Conservation (phyloP, 2,888 invertebrate genomes). For the Cactoblastis cactorum region DNA sequence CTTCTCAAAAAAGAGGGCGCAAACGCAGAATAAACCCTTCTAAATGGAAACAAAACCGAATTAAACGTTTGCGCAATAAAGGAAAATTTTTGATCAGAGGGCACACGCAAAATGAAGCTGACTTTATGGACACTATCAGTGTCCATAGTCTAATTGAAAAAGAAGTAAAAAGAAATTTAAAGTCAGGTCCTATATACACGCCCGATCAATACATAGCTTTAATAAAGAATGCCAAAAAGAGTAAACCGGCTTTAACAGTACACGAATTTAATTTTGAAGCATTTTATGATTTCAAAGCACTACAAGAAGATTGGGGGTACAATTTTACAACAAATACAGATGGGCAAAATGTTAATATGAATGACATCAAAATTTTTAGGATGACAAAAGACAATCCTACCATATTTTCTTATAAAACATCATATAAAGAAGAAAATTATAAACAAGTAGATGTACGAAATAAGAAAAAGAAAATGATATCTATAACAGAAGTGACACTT, state of each 20-base stretch:
- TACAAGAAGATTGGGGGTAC: slow-evolving; percentile 13
- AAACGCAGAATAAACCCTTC: neutral
- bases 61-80: neutral
- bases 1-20: neutral
- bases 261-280: neutral
- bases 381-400: slow-evolving; percentile 13
- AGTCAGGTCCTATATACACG: neutral
- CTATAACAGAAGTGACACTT: too few relatives aligned
- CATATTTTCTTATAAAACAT: slow-evolving; percentile 10
- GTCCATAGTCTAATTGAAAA: neutral
- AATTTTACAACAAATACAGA: slow-evolving; percentile 11
- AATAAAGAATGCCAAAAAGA: neutral
- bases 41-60: neutral
- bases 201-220: neutral
- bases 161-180: neutral
- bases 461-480: too few relatives aligned
- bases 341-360: slow-evolving; percentile 13
- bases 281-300: neutral
- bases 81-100: neutral
- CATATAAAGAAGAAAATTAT: neutral
- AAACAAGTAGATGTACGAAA: neutral
- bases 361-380: slow-evolving; percentile 15
- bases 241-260: neutral
- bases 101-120: neutral
- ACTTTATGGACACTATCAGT: too few relatives aligned